These are phyloP conservation scores for Hyppa rectilinea DNA, from an alignment of 2,888 invertebrate genomes.

Conservation along the genomic window DNA sequence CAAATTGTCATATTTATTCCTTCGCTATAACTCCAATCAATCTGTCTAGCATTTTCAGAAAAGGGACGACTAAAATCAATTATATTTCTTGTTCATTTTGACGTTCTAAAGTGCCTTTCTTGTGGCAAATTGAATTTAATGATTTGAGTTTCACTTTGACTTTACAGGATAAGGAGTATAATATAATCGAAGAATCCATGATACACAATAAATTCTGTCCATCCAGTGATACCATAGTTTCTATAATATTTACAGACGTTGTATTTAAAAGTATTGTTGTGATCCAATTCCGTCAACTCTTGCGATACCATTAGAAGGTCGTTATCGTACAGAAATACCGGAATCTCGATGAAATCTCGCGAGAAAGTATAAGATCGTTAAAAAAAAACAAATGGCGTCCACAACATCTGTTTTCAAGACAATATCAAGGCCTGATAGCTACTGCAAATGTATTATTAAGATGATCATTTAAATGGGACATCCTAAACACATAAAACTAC, in stretches of 20 bases:
- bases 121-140: no score
- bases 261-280: slow-evolving; percentile 22
- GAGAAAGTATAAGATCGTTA: slow-evolving; percentile 8
- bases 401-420: slow-evolving; percentile 19
- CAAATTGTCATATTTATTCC: no score
- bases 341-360: slow-evolving; percentile 5
- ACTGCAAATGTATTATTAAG: not conserved
- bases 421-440: slow-evolving; percentile 2
- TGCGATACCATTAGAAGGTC: slow-evolving; percentile 35
- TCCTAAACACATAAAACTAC: not conserved
- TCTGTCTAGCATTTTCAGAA: no score
- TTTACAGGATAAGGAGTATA: not conserved
- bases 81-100: no score
- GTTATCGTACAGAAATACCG: slow-evolving; percentile 26
- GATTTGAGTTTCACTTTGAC: no score
- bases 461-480: not conserved
- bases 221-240: not conserved
- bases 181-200: not conserved
- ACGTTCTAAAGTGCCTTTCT: no score
- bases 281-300: slow-evolving; percentile 33
- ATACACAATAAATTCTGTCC: not conserved
- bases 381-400: not conserved
- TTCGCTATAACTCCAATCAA: no score
- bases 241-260: not conserved
- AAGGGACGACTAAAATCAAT: no score